phyloP scores from a whole-genome alignment of 37 sponge, comb jelly and placozoan genomes.

The Mnemiopsis leidyi region DNA sequence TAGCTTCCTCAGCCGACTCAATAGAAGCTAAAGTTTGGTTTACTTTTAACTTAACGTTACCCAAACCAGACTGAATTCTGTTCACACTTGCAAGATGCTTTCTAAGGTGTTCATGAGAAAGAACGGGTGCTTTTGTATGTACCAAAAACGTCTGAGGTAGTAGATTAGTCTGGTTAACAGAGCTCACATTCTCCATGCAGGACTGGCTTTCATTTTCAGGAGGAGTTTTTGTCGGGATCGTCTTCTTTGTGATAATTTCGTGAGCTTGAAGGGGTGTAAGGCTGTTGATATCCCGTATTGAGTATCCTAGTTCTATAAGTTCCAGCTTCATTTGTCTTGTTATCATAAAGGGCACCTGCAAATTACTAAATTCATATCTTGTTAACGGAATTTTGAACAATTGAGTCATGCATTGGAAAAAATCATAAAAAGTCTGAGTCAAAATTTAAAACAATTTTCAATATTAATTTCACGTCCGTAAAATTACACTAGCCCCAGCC shows the following conservation, averaged over 20 bases:
- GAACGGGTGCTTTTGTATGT: neutral
- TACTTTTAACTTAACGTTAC: neutral
- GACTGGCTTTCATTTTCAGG: neutral
- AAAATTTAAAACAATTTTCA: no score
- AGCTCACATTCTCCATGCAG: neutral
- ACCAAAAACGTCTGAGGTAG: no score
- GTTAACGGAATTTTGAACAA: no score
- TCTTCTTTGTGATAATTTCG: neutral
- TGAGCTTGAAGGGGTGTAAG: conserved; percentile 37
- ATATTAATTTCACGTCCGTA: no score
- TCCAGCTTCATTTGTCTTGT: conserved; percentile 28
- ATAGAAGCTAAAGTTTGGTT: neutral
- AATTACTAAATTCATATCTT: no score
- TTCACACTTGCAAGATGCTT: neutral
- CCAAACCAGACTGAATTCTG: neutral
- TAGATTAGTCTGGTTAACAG: neutral
- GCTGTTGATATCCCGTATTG: conserved; percentile 1
- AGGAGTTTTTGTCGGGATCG: neutral
- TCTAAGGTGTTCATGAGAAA: neutral
- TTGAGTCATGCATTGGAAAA: no score
- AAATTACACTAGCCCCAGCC: no score
- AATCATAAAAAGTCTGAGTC: no score
- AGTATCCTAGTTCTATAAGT: neutral
- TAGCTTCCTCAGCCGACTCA: neutral
- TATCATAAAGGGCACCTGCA: conserved; percentile 19